Evolutionary conservation across 2,888 invertebrate genomes (phyloP).

Genomic region (Papilio gigon): DNA sequence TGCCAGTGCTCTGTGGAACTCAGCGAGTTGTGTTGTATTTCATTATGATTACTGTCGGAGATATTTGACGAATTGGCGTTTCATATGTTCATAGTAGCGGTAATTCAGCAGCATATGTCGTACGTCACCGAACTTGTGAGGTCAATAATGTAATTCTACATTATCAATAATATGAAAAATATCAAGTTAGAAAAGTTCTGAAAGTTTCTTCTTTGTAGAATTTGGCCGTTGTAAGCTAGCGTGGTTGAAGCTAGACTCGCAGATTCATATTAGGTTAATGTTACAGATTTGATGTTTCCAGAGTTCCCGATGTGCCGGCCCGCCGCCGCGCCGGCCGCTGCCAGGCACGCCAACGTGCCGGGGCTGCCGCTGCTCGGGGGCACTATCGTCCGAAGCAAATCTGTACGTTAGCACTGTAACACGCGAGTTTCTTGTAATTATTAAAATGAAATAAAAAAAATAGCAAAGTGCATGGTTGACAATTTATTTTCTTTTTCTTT

Average conservation of each 20-base stretch:
- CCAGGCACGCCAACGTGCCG: conserved; percentile 43
- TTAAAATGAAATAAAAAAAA: conserved; percentile 45
- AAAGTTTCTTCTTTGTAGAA: background rate
- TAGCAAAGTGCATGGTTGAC: conserved; percentile 48
- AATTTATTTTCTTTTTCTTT: conserved; percentile 46
- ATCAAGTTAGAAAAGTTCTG: too few relatives aligned
- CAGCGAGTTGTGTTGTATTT: conserved; percentile 7
- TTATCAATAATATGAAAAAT: too few relatives aligned
- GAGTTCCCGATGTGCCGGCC: conserved; percentile 69
- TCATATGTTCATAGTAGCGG: background rate
- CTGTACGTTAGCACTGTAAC: conserved; percentile 61
- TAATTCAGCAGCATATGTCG: too few relatives aligned
- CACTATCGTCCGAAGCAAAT: conserved; percentile 64
- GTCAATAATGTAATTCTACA: too few relatives aligned
- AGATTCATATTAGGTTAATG: background rate
- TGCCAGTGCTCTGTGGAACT: too few relatives aligned
- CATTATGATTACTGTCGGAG: background rate
- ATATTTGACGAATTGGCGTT: background rate
- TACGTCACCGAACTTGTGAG: too few relatives aligned
- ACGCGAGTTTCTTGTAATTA: conserved; percentile 21
- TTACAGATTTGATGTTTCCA: conserved; percentile 51
- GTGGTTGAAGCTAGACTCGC: background rate
- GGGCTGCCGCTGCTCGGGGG: conserved; percentile 49
- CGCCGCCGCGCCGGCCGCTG: conserved; percentile 55
- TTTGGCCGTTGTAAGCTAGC: too few relatives aligned